A percentile compares a stretch with the other conserved stretches of the same genome.
These are phyloP conservation scores for Andricus curvator DNA, from an alignment of 2,888 invertebrate genomes.

Conservation along the genomic window DNA sequence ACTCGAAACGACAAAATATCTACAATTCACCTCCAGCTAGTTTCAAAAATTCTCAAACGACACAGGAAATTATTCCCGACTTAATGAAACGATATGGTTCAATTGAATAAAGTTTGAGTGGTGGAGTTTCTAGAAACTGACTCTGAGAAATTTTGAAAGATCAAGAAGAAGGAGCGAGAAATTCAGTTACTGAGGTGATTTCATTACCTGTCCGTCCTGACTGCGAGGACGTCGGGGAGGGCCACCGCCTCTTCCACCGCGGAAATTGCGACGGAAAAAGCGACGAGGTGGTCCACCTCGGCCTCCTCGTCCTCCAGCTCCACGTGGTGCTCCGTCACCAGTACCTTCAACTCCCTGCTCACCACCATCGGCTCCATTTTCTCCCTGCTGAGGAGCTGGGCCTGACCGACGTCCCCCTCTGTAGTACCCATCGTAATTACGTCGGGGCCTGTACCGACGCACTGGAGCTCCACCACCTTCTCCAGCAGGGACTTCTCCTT, in stretches of 20 bases:
- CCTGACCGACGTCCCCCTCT: slow-evolving; percentile 78
- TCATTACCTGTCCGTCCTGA: slow-evolving; percentile 78
- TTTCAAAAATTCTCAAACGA: neutral
- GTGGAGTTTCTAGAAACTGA: neutral
- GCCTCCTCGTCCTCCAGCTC: slow-evolving; percentile 77
- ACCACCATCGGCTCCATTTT: slow-evolving; percentile 60
- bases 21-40: neutral
- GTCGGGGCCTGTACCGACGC: slow-evolving; percentile 80
- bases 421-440: slow-evolving; percentile 78
- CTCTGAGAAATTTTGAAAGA: neutral
- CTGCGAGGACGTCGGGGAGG: slow-evolving; percentile 79
- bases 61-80: neutral
- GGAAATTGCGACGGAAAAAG: slow-evolving; percentile 88
- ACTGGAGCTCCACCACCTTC: slow-evolving; percentile 72
- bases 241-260: slow-evolving; percentile 83
- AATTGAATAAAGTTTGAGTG: too few relatives aligned
- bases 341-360: slow-evolving; percentile 60
- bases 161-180: neutral
- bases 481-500: slow-evolving; percentile 76
- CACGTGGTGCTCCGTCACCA: slow-evolving; percentile 65
- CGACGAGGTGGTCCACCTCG: slow-evolving; percentile 81
- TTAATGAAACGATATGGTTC: neutral
- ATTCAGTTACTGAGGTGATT: neutral
- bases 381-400: slow-evolving; percentile 63
- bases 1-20: neutral